Evolutionary conservation across 2,797 vertebrate species (phyloP).

Genomic region (Enteromius viviparus): DNA sequence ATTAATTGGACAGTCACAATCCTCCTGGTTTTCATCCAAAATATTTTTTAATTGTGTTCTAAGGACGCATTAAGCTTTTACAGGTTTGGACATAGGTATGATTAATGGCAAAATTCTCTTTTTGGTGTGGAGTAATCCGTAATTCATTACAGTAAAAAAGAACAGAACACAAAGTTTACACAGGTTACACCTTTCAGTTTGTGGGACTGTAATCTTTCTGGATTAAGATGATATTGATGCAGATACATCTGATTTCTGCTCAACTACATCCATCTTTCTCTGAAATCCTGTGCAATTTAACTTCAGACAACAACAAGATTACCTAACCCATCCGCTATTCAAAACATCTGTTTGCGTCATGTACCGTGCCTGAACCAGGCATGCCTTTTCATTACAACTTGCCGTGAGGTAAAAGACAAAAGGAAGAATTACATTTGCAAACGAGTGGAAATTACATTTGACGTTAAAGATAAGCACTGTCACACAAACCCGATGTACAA

Average conservation of each 20-base stretch:
- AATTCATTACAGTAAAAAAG: not conserved
- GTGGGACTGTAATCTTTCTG: not conserved
- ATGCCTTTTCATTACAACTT: constrained; percentile 3
- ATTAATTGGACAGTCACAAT: too few species aligned
- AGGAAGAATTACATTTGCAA: not conserved
- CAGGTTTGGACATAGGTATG: too few species aligned
- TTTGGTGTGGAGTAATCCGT: too few species aligned
- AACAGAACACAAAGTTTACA: not conserved
- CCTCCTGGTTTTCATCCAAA: too few species aligned
- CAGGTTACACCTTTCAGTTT: not conserved
- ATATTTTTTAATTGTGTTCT: too few species aligned
- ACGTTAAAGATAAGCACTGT: not conserved
- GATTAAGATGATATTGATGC: not conserved
- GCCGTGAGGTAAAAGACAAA: not conserved
- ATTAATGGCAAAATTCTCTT: too few species aligned
- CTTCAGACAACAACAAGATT: not conserved
- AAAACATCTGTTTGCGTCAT: constrained; percentile 16
- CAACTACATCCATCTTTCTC: not conserved
- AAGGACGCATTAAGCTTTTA: too few species aligned
- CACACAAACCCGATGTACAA: not conserved
- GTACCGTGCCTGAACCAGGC: not conserved
- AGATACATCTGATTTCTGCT: not conserved
- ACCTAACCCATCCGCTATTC: not conserved
- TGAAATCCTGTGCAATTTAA: not conserved
- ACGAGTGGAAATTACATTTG: not conserved